phyloP scores from a whole-genome alignment of 2,113 vertebrate genomes.

The Lepidothrix coronata region DNA sequence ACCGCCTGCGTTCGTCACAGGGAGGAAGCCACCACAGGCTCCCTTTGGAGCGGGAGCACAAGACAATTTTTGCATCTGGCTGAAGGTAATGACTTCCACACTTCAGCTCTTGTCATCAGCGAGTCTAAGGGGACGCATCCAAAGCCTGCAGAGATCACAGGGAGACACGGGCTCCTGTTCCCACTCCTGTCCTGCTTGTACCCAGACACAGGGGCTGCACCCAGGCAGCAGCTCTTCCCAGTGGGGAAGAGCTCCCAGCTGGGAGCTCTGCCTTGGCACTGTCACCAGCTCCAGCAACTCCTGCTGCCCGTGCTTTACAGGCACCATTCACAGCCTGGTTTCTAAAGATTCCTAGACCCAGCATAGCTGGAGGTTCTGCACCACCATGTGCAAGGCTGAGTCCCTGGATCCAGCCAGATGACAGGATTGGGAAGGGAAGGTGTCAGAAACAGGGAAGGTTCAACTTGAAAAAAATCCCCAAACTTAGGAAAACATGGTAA shows the following conservation, averaged over 20 bases:
- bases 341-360: fast-evolving
- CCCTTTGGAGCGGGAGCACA: fast-evolving
- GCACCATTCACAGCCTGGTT: fast-evolving
- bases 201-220: not conserved
- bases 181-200: not conserved
- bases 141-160: not conserved
- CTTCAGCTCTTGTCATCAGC: not conserved
- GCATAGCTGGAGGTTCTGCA: not conserved
- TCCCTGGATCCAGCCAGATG: fast-evolving
- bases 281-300: fast-evolving
- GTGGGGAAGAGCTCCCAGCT: too few relatives aligned
- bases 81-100: not conserved
- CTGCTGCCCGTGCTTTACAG: fast-evolving
- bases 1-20: fast-evolving
- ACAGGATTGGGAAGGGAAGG: fast-evolving
- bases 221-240: not conserved
- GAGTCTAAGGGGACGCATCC: fast-evolving
- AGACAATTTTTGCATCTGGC: not conserved
- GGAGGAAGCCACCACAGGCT: not conserved
- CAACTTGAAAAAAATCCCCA: not conserved
- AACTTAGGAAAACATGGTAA: too few relatives aligned
- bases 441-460: not conserved
- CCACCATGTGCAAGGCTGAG: fast-evolving
- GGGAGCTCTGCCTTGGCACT: not conserved
- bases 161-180: fast-evolving